Percentiles rank a stretch among this genome's conserved stretches.
These are phyloP conservation scores for Mongoloraphidia duomilia DNA, from an alignment of 2,888 invertebrate species.

Conservation along the genomic window DNA sequence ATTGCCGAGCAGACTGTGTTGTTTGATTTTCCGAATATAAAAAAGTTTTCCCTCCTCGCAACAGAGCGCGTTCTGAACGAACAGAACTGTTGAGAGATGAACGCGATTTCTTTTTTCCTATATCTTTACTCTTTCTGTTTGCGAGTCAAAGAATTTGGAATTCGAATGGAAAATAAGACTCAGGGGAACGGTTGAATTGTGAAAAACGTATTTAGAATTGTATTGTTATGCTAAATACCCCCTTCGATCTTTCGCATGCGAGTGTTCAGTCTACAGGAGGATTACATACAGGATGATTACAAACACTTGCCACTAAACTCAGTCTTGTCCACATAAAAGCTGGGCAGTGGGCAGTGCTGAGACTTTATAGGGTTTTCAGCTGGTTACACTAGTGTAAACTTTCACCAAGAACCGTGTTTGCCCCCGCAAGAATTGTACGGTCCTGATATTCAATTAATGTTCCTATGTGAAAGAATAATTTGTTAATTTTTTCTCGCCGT, in stretches of 20 bases:
- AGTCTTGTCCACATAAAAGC: no score
- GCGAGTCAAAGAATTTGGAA: conserved; percentile 11
- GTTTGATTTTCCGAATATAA: conserved; percentile 21
- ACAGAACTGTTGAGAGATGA: background rate
- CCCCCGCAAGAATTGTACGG: no score
- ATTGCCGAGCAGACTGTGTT: conserved; percentile 15
- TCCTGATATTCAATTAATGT: no score
- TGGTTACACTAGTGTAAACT: no score
- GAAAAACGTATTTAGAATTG: conserved; percentile 13
- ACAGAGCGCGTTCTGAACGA: no score
- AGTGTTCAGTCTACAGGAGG: background rate
- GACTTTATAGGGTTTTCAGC: no score
- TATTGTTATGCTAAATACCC: conserved; percentile 12
- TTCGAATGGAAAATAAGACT: conserved; percentile 13
- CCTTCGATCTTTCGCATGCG: background rate
- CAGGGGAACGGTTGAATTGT: conserved; percentile 11
- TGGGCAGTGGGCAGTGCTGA: no score
- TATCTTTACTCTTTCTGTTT: background rate
- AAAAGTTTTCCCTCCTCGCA: conserved; percentile 16
- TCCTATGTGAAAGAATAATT: no score
- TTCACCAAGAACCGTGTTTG: no score
- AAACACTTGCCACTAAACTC: no score
- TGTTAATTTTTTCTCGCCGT: no score
- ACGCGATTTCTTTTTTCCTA: background rate
- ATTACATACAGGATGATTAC: no score